phyloP scores from a whole-genome alignment of 2,113 vertebrate species.

The Charina bottae region DNA sequence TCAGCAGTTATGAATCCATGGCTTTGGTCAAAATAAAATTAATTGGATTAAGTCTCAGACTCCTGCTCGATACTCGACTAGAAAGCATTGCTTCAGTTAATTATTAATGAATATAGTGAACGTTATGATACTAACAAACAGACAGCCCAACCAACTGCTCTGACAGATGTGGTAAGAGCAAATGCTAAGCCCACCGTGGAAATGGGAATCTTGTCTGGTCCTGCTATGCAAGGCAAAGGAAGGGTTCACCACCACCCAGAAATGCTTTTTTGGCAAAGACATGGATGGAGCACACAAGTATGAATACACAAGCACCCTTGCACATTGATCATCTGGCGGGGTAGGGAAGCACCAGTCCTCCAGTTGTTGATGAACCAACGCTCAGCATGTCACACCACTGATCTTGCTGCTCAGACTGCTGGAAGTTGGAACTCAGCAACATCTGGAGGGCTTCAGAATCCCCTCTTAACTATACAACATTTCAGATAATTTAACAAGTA shows the following conservation, averaged over 20 bases:
- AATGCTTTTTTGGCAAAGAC: background rate
- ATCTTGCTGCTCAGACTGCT: no score
- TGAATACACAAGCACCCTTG: background rate
- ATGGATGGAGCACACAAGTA: background rate
- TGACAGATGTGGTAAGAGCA: background rate
- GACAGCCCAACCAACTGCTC: background rate
- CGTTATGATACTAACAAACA: background rate
- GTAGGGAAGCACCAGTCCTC: background rate
- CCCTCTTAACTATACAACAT: background rate
- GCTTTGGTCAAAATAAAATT: background rate
- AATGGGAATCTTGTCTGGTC: background rate
- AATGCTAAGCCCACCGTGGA: background rate
- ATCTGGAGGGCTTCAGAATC: background rate
- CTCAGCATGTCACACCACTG: background rate
- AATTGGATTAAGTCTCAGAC: background rate
- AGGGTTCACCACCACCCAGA: background rate
- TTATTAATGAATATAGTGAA: slow-evolving; percentile 4
- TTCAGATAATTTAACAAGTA: background rate
- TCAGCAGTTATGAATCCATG: background rate
- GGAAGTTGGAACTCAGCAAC: background rate
- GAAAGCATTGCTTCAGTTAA: slow-evolving; percentile 13
- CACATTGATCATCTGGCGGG: background rate
- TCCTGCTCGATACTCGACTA: background rate
- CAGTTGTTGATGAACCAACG: background rate
- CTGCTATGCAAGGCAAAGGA: background rate